Conservation (phyloP, 2,888 invertebrate species). For the Timema cristinae region DNA sequence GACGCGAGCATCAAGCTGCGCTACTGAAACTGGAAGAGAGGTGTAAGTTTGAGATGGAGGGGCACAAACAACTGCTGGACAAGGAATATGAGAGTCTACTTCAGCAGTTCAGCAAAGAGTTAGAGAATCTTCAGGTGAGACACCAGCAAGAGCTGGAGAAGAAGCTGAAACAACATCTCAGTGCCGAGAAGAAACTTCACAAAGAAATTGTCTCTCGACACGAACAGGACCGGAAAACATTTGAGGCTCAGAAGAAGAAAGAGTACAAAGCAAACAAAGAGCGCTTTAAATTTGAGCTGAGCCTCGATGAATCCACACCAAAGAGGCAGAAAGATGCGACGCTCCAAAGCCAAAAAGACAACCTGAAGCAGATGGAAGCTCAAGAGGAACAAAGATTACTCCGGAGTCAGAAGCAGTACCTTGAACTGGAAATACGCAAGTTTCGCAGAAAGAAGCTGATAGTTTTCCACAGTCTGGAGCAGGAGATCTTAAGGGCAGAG, state of each 20-base stretch:
- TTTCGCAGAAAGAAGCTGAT: constrained; percentile 87
- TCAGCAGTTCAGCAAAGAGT: constrained; percentile 86
- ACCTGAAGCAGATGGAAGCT: constrained; percentile 83
- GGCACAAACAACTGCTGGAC: constrained; percentile 90
- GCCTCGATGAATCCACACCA: constrained; percentile 87
- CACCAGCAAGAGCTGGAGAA: constrained; percentile 49
- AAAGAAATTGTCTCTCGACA: constrained; percentile 88
- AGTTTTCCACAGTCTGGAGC: constrained; percentile 80
- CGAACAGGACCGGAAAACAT: constrained; percentile 87
- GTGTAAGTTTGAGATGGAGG: constrained; percentile 95
- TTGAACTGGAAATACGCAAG: constrained; percentile 88
- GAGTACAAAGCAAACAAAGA: constrained; percentile 95
- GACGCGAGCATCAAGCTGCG: constrained; percentile 95
- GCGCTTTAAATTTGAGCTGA: constrained; percentile 89
- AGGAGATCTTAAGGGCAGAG: constrained; percentile 90
- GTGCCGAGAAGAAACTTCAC: constrained; percentile 86
- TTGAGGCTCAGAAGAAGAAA: constrained; percentile 89
- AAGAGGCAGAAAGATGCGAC: constrained; percentile 88
- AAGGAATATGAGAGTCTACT: constrained; percentile 93
- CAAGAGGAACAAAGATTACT: constrained; percentile 85
- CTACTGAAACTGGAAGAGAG: constrained; percentile 83
- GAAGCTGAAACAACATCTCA: constrained; percentile 73
- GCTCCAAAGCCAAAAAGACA: constrained; percentile 87
- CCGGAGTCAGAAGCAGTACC: constrained; percentile 83
- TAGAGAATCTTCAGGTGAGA: constrained; percentile 78